Evolutionary conservation across 2,113 vertebrate species (phyloP), one percentile per base, ranked within the genome.

Genomic region (Vulpes ferrilata): DNA sequence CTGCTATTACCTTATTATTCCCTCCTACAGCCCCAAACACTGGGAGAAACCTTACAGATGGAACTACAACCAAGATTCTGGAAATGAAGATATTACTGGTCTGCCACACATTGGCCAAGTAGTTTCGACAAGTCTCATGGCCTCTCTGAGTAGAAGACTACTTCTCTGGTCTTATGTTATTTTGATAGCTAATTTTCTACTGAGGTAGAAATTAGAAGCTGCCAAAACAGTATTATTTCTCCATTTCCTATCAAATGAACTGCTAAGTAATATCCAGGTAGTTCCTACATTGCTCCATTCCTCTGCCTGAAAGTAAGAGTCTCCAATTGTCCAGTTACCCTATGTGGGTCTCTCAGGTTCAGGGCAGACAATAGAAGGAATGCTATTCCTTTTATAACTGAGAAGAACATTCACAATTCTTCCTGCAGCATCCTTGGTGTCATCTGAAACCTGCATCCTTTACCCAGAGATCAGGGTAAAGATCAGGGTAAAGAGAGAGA

Each of bases 81-180:
- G 35, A 48, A 94, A 80, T 17, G 53, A 43, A 19, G 60, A 32
- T 62, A 23, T 59, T 74, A 25, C 67, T 65, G 22, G 87, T 30
- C 62, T 80, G 43, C 43, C n/a, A 73, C 71, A 86, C 87, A 35
- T 9, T 53, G 74, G 30, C 81, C 73, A 4, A 59, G 48, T 3
- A 51, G n/a, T n/a, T 27, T 55, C 64, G 23, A 23, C 71, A 81
- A 51, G 82, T 81, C 27, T 59, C 30, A 55, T 35, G 22, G 38
- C 25, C 30, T 79, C 60, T 71, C 69, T 43, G 48, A 19, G 15
- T 65, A 76, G 62, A 73, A 93, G 32, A 5, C 12, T 32, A 48
- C 13, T 48, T 94, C 69, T 93, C 92, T 81, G 30, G 30, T 30
- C 88, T 96, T 87, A 65, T 15, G 60, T 91, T 81, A 94, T 91